A percentile compares a stretch with the other conserved stretches of the same genome.
phyloP scores from a whole-genome alignment of 2,888 invertebrate species.

The Ochropleura leucogaster region DNA sequence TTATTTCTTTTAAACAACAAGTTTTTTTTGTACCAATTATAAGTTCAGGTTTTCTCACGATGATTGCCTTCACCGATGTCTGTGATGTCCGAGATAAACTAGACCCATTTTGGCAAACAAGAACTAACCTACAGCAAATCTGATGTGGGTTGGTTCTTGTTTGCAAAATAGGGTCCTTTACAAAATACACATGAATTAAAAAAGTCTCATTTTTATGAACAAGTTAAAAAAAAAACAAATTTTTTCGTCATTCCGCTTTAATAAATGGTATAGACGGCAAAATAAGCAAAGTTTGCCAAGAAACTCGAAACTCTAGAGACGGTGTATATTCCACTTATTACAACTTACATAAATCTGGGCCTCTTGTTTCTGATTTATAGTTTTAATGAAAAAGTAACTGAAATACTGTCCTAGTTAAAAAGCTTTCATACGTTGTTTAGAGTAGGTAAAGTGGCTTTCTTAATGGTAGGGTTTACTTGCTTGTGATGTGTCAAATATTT shows the following conservation, averaged over 20 bases:
- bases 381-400: conserved; percentile 68
- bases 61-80: too few species aligned
- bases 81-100: too few species aligned
- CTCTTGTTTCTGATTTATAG: conserved; percentile 64
- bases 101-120: too few species aligned
- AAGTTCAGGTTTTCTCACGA: too few species aligned
- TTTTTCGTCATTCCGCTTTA: conserved; percentile 4
- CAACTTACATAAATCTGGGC: conserved; percentile 54
- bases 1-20: too few species aligned
- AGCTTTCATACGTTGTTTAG: conserved; percentile 64
- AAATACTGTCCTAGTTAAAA: conserved; percentile 68
- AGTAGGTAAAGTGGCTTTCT: conserved; percentile 33
- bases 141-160: too few species aligned
- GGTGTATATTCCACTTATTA: conserved; percentile 50
- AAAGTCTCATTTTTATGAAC: too few species aligned
- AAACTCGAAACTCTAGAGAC: conserved; percentile 48
- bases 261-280: conserved; percentile 26
- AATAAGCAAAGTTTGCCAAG: conserved; percentile 47
- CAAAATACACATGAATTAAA: too few species aligned
- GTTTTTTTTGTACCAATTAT: too few species aligned
- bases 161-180: too few species aligned
- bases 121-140: too few species aligned
- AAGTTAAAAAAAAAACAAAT: background rate
- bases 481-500: background rate
- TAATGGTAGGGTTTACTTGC: background rate